Evolutionary conservation across 2,888 invertebrate genomes (phyloP), one percentile per base, ranked within the genome.

Genomic region (Sialis lutaria): DNA sequence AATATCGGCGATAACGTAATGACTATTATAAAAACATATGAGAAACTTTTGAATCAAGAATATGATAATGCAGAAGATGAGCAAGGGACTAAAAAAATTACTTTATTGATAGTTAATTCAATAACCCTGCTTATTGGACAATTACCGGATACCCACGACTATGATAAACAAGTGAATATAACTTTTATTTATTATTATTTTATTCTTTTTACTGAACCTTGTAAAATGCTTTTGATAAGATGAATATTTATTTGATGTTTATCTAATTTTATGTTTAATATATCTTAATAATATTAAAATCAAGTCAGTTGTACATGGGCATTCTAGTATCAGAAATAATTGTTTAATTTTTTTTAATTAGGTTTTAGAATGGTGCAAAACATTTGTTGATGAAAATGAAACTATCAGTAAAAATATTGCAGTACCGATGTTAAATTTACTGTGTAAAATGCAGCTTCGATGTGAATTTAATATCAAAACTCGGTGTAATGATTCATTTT

Each of bases 311-410:
- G n/a, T n/a, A n/a, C n/a, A n/a, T n/a, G n/a, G n/a, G n/a, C 22
- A 22, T 22, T 22, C 22, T n/a, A n/a, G n/a, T n/a, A n/a, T n/a
- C n/a, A n/a, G n/a, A 22, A 22, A 22, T 22, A 22, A 22, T 22
- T 22, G 22, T 22, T 22, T 2, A 22, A 22, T 4, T 22, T 47
- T 34, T 30, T 46, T 53, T 57, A 60, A n/a, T 48, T 50, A 67
- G 67, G 54, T 63, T 46, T 54, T 61, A 10, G 61, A 64, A 6
- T 69, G 68, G 68, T 51, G 66, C 48, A 62, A 64, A 49, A 56
- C 57, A 43, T 57, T 59, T 48, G 57, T 61, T 5, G 55, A 60
- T 48, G 60, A 63, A 34, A 58, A 62, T 42, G 57, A 52, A 3
- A 48, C 63, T 31, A 49, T 54, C 4, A 56, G 55, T 44, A 61